Evolutionary conservation across 2,113 vertebrate genomes (phyloP), one percentile per base, ranked within the genome.

Genomic region (Coptodon bakossiorum): DNA sequence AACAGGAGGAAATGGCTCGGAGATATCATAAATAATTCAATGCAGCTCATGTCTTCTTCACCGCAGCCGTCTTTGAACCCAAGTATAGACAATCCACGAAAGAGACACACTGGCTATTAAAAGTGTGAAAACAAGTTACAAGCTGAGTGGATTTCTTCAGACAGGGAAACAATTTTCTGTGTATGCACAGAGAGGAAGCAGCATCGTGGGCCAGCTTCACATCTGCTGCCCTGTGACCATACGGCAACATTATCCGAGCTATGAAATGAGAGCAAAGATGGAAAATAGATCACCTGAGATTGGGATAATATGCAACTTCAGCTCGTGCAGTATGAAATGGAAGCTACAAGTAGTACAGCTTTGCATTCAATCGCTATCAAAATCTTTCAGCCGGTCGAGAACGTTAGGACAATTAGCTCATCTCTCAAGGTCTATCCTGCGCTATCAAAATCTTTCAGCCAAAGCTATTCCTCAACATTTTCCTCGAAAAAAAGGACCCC

Each of bases 21-120:
- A 94, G 91, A 92, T 90, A 93, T 94, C 92, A 96, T 96, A 88
- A 90, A 96, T 96, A 93, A 96, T 96, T 96, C 93, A 96, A 88
- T 83, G 61, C 68, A 48, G 88, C 78, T 91, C 79, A 68, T 92
- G 89, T 86, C 86, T 86, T 84, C 71, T 73, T 92, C 83, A 81
- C 86, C 50, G 40, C 84, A 87, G 68, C 73, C 56, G 66, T 88
- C 79, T 92, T 91, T 90, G 87, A 88, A 84, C 84, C 85, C 82
- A 40, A 76, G 68, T 45, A 59, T 80, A 88, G 82, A 87, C 54
- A 83, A 83, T 89, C 80, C 52, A 79, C 88, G 83, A 89, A 91
- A 92, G 17, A 89, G 79, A 93, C 56, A 88, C 48, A 22, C 57
- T 79, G 80, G 80, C 73, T 92, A 83, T 90, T 93, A 92, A 90